Percentiles rank a stretch among this genome's conserved stretches.
phyloP scores from a whole-genome alignment of 2,113 vertebrate genomes.

The Pycnonotus jocosus region DNA sequence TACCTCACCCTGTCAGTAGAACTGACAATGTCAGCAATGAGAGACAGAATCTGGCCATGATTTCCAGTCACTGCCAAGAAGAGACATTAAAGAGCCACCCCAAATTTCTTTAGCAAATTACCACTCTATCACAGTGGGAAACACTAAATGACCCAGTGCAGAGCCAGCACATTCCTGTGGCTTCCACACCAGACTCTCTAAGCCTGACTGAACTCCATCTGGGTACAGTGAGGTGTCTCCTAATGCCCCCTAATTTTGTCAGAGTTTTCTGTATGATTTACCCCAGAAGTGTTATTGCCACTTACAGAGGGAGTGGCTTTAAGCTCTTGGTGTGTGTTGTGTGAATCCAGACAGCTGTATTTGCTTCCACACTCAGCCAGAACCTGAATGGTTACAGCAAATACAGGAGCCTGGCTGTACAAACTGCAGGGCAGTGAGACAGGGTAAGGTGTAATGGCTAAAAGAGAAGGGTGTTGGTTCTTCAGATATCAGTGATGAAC shows the following conservation, averaged over 20 bases:
- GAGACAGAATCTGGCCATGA: neutral
- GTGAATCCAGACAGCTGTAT: neutral
- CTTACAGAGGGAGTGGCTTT: neutral
- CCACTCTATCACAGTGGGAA: neutral
- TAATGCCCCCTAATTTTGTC: neutral
- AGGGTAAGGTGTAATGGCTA: neutral
- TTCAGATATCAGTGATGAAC: neutral
- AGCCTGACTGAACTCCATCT: neutral
- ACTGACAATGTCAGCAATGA: neutral
- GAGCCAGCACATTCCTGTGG: neutral
- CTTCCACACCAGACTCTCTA: neutral
- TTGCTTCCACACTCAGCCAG: neutral
- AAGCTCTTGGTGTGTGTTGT: neutral
- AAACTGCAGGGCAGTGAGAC: neutral
- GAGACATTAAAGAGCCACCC: neutral
- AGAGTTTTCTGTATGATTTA: neutral
- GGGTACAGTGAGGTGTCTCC: neutral
- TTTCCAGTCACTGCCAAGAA: neutral
- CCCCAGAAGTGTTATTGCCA: neutral
- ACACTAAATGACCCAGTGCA: neutral
- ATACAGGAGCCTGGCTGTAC: neutral
- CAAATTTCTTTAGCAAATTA: neutral
- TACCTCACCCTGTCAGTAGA: neutral
- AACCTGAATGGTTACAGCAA: neutral
- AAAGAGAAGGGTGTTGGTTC: neutral